phyloP scores from a whole-genome alignment of 1,140 invertebrate genomes.

The Heterodera carotae region DNA sequence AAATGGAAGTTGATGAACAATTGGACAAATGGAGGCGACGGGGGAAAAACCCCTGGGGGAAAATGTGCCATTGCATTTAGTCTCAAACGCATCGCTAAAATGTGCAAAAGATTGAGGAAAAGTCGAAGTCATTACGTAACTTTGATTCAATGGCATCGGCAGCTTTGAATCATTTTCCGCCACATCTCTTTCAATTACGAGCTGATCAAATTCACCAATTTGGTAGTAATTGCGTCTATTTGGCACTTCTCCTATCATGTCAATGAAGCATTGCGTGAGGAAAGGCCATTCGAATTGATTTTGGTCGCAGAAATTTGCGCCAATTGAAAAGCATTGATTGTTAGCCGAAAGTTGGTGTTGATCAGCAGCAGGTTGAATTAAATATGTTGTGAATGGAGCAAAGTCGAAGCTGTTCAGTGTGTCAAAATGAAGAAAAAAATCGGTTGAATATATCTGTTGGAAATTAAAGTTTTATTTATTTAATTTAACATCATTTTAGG shows the following conservation, averaged over 20 bases:
- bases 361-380: no score
- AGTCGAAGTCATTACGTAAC: slow-evolving; percentile 4
- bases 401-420: no score
- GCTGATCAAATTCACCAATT: no score
- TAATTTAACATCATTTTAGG: no score
- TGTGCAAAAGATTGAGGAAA: neutral
- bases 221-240: no score
- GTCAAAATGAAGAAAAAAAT: no score
- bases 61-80: no score
- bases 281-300: neutral
- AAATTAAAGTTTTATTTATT: no score
- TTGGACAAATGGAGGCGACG: neutral
- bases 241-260: neutral
- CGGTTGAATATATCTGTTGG: no score
- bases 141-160: neutral
- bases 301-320: neutral
- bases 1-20: neutral
- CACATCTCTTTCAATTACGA: no score
- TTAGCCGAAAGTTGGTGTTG: neutral
- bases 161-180: neutral
- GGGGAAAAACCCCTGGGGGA: neutral
- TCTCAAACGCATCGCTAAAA: neutral
- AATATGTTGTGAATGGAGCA: no score
- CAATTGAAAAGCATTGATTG: neutral
- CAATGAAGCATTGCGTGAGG: no score